Conservation (phyloP, 1,140 invertebrate genomes). For the Drosophila funebris region DNA sequence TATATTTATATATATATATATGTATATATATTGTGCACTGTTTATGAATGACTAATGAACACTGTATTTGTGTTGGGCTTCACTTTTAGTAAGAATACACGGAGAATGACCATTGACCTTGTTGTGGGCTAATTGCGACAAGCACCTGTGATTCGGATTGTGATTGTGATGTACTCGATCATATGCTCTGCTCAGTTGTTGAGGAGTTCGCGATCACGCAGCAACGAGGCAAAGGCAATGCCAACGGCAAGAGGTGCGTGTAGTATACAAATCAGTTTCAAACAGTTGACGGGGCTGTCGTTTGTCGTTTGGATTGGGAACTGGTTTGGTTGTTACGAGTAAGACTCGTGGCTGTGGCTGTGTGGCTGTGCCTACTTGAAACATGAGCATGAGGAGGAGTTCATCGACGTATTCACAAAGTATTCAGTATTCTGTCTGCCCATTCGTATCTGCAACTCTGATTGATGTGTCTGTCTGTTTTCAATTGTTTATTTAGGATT, state of each 20-base stretch:
- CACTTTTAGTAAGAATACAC: constrained; percentile 8
- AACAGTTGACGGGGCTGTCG: too few relatives aligned
- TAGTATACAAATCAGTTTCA: constrained; percentile 54
- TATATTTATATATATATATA: not conserved
- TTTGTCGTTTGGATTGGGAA: constrained; percentile 17
- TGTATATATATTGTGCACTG: constrained; percentile 21
- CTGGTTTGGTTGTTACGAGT: constrained; percentile 35
- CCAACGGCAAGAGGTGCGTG: constrained; percentile 25
- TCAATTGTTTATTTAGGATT: constrained; percentile 69
- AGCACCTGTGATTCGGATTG: constrained; percentile 52
- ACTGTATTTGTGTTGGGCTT: constrained; percentile 1
- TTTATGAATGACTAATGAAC: constrained; percentile 63
- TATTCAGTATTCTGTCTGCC: constrained; percentile 34
- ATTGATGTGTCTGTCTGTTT: constrained; percentile 52
- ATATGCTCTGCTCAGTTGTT: not conserved
- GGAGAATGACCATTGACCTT: constrained; percentile 69
- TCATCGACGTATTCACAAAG: constrained; percentile 58
- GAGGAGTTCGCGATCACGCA: constrained; percentile 26
- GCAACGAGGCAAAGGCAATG: not conserved
- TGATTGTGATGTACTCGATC: constrained; percentile 35
- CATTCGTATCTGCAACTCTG: constrained; percentile 36
- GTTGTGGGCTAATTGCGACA: constrained; percentile 51
- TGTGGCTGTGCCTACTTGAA: constrained; percentile 31
- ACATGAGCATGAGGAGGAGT: constrained; percentile 49
- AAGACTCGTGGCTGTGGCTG: not conserved